Evolutionary conservation across 2,888 invertebrate genomes (phyloP).

Genomic region (Heliconius ethilla): DNA sequence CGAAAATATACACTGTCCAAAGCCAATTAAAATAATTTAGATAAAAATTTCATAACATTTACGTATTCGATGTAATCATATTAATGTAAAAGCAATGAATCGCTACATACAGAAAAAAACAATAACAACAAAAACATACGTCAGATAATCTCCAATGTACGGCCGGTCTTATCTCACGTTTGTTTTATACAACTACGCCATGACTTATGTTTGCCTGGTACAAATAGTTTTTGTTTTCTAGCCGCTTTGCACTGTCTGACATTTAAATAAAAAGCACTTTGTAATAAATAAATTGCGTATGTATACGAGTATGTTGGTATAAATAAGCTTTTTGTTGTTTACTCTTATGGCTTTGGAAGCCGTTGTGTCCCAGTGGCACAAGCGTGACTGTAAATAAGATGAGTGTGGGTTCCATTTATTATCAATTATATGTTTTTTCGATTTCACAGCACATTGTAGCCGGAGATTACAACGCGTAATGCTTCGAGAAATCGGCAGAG

Average conservation of each 20-base stretch:
- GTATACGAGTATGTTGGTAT: neutral
- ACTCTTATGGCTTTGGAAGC: no score
- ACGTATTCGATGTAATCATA: neutral
- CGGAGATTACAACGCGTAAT: no score
- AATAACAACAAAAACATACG: slow-evolving; percentile 7
- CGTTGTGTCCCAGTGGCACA: neutral
- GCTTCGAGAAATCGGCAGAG: no score
- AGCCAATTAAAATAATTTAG: no score
- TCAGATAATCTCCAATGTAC: slow-evolving; percentile 20
- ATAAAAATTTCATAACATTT: no score
- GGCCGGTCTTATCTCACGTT: slow-evolving; percentile 24
- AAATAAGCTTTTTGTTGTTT: neutral
- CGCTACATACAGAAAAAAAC: neutral
- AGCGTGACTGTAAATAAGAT: neutral
- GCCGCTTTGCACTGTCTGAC: slow-evolving; percentile 14
- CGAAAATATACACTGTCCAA: no score
- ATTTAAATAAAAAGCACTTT: neutral
- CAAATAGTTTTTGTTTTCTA: slow-evolving; percentile 44
- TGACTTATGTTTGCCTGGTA: slow-evolving; percentile 38
- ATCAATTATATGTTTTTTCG: no score
- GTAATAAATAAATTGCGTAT: no score
- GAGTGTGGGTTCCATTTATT: no score
- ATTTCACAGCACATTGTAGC: no score
- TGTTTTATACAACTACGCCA: slow-evolving; percentile 27
- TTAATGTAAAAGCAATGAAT: neutral